These are phyloP conservation scores for Acanthornis magna DNA, from an alignment of 2,797 vertebrate genomes.

Conservation along the genomic window DNA sequence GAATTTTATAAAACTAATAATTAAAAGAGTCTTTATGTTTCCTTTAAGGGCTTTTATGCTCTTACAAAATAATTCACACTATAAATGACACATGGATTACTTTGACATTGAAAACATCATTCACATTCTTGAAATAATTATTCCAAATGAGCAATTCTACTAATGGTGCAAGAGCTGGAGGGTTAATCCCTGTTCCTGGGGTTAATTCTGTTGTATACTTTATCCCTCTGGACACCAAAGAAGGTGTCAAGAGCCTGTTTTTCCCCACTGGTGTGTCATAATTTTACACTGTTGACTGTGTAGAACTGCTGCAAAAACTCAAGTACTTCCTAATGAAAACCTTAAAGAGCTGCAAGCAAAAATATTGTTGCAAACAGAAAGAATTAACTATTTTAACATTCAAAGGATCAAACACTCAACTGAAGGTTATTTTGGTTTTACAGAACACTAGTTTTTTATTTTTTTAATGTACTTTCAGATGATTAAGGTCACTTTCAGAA, in stretches of 20 bases:
- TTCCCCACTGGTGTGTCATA: not conserved
- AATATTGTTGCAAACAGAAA: not conserved
- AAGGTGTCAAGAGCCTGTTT: not conserved
- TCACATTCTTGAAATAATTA: not conserved
- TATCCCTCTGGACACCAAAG: not conserved
- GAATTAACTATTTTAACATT: not conserved
- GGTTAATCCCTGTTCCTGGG: not conserved
- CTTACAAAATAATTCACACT: not conserved
- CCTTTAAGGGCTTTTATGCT: not conserved
- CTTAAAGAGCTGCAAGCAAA: not conserved
- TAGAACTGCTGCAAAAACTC: not conserved
- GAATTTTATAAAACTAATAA: conserved; percentile 28
- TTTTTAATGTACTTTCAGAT: not conserved
- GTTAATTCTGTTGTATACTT: not conserved
- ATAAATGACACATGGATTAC: not conserved
- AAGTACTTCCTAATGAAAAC: not conserved
- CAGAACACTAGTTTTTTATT: not conserved
- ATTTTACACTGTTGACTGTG: not conserved
- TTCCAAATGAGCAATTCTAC: not conserved
- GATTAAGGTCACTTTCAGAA: not conserved
- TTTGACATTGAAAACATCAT: not conserved
- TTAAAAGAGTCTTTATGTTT: not conserved
- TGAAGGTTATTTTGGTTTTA: not conserved
- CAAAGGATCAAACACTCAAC: not conserved
- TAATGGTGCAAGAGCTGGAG: not conserved